A percentile compares a stretch with the other conserved stretches of the same genome.
These are phyloP conservation scores for Indicator maculatus DNA, from an alignment of 2,113 vertebrate species.

Conservation along the genomic window DNA sequence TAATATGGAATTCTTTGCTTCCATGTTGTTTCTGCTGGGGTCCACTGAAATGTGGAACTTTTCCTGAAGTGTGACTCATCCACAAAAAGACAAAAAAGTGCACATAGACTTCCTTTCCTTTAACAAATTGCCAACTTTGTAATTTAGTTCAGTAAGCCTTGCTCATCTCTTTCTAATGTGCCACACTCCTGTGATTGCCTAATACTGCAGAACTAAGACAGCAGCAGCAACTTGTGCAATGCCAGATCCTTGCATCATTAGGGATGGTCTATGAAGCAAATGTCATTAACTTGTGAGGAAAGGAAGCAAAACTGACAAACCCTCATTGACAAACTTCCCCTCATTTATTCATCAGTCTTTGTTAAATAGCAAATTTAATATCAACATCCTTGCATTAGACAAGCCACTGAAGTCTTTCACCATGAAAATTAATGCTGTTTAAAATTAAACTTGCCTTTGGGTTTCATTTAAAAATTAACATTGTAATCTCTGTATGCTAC, in stretches of 20 bases:
- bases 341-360: slow-evolving; percentile 55
- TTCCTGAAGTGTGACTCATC: background rate
- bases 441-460: slow-evolving; percentile 38
- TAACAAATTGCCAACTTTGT: slow-evolving; percentile 14
- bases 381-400: background rate
- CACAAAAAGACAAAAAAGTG: background rate
- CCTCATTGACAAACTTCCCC: slow-evolving; percentile 58
- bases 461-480: slow-evolving; percentile 63
- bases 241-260: slow-evolving; percentile 53
- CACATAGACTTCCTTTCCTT: background rate
- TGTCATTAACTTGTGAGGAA: slow-evolving; percentile 60
- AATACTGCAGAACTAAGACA: slow-evolving; percentile 54
- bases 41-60: background rate
- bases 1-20: background rate
- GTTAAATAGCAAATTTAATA: slow-evolving; percentile 69
- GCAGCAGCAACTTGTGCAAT: background rate
- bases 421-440: slow-evolving; percentile 34
- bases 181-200: background rate
- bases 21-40: rapidly evolving
- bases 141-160: slow-evolving; percentile 32
- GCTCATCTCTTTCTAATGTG: slow-evolving; percentile 27
- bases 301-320: slow-evolving; percentile 63
- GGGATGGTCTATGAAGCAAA: slow-evolving; percentile 56
- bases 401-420: background rate
- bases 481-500: background rate